phyloP scores from a whole-genome alignment of 2,113 vertebrate genomes.

The Felis chaus region DNA sequence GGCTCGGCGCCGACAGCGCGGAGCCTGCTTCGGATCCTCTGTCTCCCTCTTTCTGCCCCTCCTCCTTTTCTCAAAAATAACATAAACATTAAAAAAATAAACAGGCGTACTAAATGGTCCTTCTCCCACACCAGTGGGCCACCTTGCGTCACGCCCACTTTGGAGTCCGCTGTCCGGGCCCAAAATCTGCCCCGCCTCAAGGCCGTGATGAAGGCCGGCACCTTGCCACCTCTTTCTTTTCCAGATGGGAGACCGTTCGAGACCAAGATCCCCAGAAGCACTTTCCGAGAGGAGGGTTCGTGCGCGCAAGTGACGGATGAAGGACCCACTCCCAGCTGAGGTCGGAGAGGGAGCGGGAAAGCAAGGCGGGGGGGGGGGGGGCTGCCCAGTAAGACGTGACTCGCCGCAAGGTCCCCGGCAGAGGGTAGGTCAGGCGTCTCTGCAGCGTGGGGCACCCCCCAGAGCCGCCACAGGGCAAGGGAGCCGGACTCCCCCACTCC shows the following conservation, averaged over 20 bases:
- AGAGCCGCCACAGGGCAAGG: background rate
- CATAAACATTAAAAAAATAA: background rate
- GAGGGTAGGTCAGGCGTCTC: background rate
- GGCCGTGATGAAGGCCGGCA: background rate
- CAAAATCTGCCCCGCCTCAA: background rate
- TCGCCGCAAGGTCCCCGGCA: background rate
- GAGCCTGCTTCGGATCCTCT: no score
- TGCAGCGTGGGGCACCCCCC: background rate
- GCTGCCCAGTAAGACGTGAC: background rate
- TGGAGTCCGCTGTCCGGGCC: background rate
- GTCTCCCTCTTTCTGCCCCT: no score
- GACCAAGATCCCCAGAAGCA: background rate
- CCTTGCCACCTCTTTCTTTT: background rate
- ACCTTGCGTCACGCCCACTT: background rate
- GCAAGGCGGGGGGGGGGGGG: background rate
- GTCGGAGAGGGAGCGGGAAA: background rate
- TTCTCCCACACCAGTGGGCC: background rate
- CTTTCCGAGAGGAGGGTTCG: background rate
- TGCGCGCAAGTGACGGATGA: background rate
- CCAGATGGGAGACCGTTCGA: background rate
- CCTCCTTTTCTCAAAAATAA: no score
- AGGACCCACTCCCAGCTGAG: background rate
- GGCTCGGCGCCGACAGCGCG: no score
- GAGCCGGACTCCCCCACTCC: background rate
- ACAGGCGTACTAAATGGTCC: background rate